Evolutionary conservation across 1,140 invertebrate genomes (phyloP), one percentile per base, ranked within the genome.

Genomic region (Pogonomyrmex californicus): DNA sequence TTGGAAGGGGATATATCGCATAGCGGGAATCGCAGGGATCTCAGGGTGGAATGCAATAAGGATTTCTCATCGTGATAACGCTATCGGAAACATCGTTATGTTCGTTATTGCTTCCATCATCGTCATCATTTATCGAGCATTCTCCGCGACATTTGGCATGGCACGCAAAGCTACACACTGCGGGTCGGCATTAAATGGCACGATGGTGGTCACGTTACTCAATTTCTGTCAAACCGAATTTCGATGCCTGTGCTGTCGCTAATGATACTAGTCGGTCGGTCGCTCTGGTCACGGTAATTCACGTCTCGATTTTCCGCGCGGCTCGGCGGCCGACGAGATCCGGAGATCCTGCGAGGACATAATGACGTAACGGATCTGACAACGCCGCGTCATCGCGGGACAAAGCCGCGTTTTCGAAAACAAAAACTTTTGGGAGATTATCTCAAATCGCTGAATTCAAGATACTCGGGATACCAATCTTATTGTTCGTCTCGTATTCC

Each of bases 191-290:
- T 89, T 89, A 86, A 89, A 85, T 49, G 17, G 83, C 36, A 62
- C 56, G 62, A 89, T 44, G 63, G 56, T 49, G 87, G 75, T 86
- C 78, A 63, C 83, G 87, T 89, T 89, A 89, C 62, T 76, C 86
- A 89, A 89, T 89, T 89, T 89, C 81, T 58, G 66, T 65, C 60
- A 86, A 88, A 88, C 86, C 58, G 71, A 87, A 88, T 88, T 85
- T 87, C 75, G 47, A 65, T 81, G 68, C 66, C 77, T 33, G 33
- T 23, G 14, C 62, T 12, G 30, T 60, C 54, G 68, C 68, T 75
- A 89, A 86, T 88, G 88, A 89, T 66, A 89, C 54, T 33, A 4
- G 17, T 10, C 10, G 17, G 10, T 7, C 23, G 36, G 23, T 82
- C 30, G 41, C 7, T 33, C 17, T 41, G 71, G 83, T 70, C 87